Evolutionary conservation across 2,113 vertebrate genomes (phyloP).

Genomic region (Zosterops hypoxanthus): DNA sequence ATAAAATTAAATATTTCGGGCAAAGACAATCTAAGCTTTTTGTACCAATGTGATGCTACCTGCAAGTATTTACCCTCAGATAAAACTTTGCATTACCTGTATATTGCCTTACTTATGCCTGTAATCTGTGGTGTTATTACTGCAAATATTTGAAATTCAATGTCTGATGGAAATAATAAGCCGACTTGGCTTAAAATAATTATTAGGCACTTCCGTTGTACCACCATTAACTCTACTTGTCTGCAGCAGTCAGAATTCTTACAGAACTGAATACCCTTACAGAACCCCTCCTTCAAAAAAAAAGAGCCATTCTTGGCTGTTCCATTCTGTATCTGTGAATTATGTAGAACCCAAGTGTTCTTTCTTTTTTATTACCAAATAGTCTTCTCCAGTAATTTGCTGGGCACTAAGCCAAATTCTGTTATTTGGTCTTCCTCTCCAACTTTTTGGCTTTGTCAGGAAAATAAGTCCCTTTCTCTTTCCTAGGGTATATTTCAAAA

Average conservation of each 20-base stretch:
- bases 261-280: neutral
- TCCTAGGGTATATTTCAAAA: neutral
- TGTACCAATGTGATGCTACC: neutral
- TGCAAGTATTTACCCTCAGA: neutral
- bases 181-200: neutral
- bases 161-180: neutral
- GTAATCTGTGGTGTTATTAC: neutral
- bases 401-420: neutral
- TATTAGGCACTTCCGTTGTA: neutral
- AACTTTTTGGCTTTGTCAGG: neutral
- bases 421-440: neutral
- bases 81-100: neutral
- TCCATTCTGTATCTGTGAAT: neutral
- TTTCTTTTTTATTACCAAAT: neutral
- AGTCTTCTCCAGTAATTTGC: slow-evolving; percentile 5
- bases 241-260: neutral
- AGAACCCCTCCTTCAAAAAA: too few species aligned
- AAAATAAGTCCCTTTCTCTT: neutral
- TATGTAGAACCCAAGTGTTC: neutral
- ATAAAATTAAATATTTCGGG: neutral
- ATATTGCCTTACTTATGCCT: neutral
- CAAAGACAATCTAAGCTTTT: neutral
- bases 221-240: neutral
- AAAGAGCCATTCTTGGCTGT: neutral
- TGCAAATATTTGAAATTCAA: neutral